Evolutionary conservation across 2,797 vertebrate species (phyloP).

Genomic region (Lacerta viridis): DNA sequence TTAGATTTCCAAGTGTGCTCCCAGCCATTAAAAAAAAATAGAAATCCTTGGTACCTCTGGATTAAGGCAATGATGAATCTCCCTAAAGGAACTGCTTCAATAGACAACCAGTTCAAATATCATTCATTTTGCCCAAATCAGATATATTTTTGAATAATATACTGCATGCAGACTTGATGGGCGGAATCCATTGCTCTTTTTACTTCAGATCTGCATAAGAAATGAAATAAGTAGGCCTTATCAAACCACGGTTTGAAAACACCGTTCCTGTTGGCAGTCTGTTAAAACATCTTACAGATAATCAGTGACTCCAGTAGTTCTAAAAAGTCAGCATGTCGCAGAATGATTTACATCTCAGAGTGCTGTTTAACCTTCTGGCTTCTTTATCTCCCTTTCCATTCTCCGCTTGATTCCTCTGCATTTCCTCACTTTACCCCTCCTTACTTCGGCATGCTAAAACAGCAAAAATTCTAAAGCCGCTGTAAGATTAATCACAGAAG

Average conservation of each 20-base stretch:
- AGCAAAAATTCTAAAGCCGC: conserved; percentile 44
- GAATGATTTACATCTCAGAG: conserved; percentile 50
- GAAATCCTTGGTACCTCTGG: neutral
- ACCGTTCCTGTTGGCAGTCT: conserved; percentile 20
- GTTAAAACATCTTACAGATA: conserved; percentile 37
- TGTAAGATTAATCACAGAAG: conserved; percentile 58
- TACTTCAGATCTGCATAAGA: conserved; percentile 43
- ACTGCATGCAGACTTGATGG: conserved; percentile 39
- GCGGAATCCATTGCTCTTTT: conserved; percentile 28
- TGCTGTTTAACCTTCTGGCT: conserved; percentile 51
- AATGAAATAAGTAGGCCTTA: conserved; percentile 53
- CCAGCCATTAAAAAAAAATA: neutral
- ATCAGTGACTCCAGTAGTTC: conserved; percentile 41
- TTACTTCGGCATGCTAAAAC: conserved; percentile 41
- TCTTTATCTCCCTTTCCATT: conserved; percentile 46
- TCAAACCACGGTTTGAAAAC: conserved; percentile 46
- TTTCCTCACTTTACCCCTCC: conserved; percentile 44
- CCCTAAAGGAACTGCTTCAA: conserved; percentile 2
- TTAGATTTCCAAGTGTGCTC: neutral
- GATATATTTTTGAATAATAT: conserved; percentile 37
- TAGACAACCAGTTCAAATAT: conserved; percentile 32
- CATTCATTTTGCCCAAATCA: conserved; percentile 50
- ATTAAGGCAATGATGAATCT: neutral
- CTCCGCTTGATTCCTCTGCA: conserved; percentile 46
- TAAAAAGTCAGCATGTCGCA: conserved; percentile 45